Evolutionary conservation across 2,797 vertebrate genomes (phyloP), one percentile per base, ranked within the genome.

Genomic region (Anas capensis): DNA sequence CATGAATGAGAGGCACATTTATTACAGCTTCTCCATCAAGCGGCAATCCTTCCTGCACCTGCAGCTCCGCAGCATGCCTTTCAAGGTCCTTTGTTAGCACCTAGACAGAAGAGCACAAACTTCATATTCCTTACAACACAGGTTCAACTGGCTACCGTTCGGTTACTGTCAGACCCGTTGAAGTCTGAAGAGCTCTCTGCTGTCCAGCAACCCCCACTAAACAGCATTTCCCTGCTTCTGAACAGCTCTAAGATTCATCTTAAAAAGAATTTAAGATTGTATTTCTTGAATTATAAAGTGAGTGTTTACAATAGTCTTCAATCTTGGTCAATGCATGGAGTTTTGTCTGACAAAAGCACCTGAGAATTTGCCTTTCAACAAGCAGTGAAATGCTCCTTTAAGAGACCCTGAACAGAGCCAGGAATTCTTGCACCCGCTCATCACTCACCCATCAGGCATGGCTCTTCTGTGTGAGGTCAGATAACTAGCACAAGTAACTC

Each of bases 21-120:
- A 99, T 98, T 93, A 99, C 98, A 6, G 99, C 98, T 2, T 98
- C 96, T 40, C 98, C 96, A 8, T 97, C 97, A 81, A 94, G 95
- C 3, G 98, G 97, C 48, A 99, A 96, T 44, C 99, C 99, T 60
- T 99, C 99, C 82, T 98, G 98, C 53, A 96, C 98, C 93, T 99
- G 98, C 76, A 99, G 97, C 96, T 99, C 98, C 49, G 98, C 98
- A 58, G 98, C 99, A 51, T 99, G 98, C 73, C 97, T 98, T 97
- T 99, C 99, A 19, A 99, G 98, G 97, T 99, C 99, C 94, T 98
- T 97, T 17, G 99, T 99, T 95, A 99, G 96, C 66, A 99, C 99
- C 99, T 99, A 83, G 6, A 26, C 16, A 91, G 29, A 33, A 91
- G 44, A 96, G 36, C 31, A 72, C 16, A n/a, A 38, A 66, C 3